A percentile compares a stretch with the other conserved stretches of the same genome.
Conservation (phyloP, 2,113 vertebrate genomes). For the Eclectus roratus region DNA sequence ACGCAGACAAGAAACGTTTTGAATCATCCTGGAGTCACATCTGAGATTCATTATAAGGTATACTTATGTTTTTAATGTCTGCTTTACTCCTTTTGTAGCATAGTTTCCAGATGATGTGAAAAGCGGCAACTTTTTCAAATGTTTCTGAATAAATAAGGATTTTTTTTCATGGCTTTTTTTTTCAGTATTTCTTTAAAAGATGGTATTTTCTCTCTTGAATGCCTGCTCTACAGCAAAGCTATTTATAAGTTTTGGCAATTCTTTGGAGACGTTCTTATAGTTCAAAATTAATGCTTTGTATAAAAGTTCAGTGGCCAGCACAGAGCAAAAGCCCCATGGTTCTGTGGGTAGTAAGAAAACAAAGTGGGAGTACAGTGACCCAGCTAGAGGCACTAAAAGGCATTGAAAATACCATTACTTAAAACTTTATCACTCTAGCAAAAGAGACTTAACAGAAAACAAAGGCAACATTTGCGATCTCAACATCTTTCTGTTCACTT, state of each 20-base stretch:
- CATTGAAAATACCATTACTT: not conserved
- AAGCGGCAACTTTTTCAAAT: not conserved
- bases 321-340: not conserved
- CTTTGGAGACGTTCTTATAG: not conserved
- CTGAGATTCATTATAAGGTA: slow-evolving; percentile 57
- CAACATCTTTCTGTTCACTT: not conserved
- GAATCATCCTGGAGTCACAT: not conserved
- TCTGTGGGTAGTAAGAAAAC: not conserved
- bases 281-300: not conserved
- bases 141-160: not conserved
- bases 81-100: not conserved
- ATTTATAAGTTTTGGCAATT: not conserved
- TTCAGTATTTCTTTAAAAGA: not conserved
- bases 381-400: not conserved
- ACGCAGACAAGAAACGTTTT: not conserved
- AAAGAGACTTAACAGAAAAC: not conserved
- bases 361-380: not conserved
- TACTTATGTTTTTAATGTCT: slow-evolving; percentile 14
- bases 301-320: not conserved
- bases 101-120: slow-evolving; percentile 8
- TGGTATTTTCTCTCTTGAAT: not conserved
- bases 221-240: not conserved
- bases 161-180: not conserved
- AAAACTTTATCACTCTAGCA: not conserved
- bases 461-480: not conserved